A percentile compares a stretch with the other conserved stretches of the same genome.
phyloP scores from a whole-genome alignment of 2,113 vertebrate genomes.

The Chamaea fasciata region DNA sequence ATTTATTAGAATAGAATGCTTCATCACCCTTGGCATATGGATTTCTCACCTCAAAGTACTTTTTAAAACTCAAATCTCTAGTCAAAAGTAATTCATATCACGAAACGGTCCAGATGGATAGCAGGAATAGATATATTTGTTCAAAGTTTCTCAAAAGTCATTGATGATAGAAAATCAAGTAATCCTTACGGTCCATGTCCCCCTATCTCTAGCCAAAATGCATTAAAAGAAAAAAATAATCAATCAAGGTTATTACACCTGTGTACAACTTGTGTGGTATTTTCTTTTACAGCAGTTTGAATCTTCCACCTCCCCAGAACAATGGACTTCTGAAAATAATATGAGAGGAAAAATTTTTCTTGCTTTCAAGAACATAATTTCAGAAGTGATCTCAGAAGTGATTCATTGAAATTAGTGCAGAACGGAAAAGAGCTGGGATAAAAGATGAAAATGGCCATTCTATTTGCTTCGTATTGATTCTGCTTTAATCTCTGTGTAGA shows the following conservation, averaged over 20 bases:
- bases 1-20: background rate
- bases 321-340: slow-evolving; percentile 65
- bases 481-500: slow-evolving; percentile 57
- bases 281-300: slow-evolving; percentile 58
- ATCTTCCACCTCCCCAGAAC: slow-evolving; percentile 58
- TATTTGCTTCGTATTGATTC: slow-evolving; percentile 63
- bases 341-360: slow-evolving; percentile 4
- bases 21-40: background rate
- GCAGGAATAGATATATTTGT: background rate
- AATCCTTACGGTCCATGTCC: background rate
- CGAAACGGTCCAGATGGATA: background rate
- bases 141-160: background rate
- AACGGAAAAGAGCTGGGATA: slow-evolving; percentile 34
- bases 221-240: slow-evolving; percentile 6
- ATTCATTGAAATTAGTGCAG: slow-evolving; percentile 51
- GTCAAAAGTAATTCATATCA: background rate
- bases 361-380: slow-evolving; percentile 69
- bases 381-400: slow-evolving; percentile 64
- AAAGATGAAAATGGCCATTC: slow-evolving; percentile 61
- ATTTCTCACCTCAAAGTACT: background rate
- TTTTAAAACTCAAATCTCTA: background rate
- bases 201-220: slow-evolving; percentile 21
- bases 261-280: slow-evolving; percentile 37
- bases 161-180: background rate
- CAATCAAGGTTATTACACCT: slow-evolving; percentile 50